These are phyloP conservation scores for Limonius californicus DNA, from an alignment of 1,140 invertebrate genomes.

Conservation along the genomic window DNA sequence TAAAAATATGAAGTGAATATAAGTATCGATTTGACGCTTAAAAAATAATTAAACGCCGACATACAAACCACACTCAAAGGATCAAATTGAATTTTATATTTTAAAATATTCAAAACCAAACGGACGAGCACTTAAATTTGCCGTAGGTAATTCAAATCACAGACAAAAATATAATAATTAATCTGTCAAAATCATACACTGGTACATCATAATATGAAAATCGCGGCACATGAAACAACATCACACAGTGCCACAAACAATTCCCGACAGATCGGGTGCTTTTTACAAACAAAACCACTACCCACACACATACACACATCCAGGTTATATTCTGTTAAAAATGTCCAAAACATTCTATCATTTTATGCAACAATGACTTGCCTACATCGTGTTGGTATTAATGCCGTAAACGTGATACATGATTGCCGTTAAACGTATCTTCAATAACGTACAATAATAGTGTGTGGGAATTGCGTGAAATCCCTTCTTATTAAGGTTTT, in stretches of 20 bases:
- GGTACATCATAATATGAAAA: conserved; percentile 45
- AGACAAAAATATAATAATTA: conserved; percentile 47
- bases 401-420: too few relatives aligned
- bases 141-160: conserved; percentile 32
- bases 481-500: too few relatives aligned
- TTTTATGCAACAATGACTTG: not conserved
- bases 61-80: not conserved
- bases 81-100: conserved; percentile 18
- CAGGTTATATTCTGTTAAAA: not conserved
- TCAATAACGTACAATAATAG: too few relatives aligned
- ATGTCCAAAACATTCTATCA: not conserved
- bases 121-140: conserved; percentile 24
- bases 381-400: not conserved
- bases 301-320: not conserved
- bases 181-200: conserved; percentile 46
- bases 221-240: conserved; percentile 34
- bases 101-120: conserved; percentile 29
- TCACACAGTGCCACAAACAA: conserved; percentile 36
- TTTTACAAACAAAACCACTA: conserved; percentile 15
- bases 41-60: not conserved
- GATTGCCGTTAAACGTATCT: too few relatives aligned
- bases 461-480: too few relatives aligned
- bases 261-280: conserved; percentile 16
- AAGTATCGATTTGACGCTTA: not conserved
- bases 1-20: too few relatives aligned